These are phyloP conservation scores for Sialis fuliginosa DNA, from an alignment of 2,888 invertebrate genomes.

Conservation along the genomic window DNA sequence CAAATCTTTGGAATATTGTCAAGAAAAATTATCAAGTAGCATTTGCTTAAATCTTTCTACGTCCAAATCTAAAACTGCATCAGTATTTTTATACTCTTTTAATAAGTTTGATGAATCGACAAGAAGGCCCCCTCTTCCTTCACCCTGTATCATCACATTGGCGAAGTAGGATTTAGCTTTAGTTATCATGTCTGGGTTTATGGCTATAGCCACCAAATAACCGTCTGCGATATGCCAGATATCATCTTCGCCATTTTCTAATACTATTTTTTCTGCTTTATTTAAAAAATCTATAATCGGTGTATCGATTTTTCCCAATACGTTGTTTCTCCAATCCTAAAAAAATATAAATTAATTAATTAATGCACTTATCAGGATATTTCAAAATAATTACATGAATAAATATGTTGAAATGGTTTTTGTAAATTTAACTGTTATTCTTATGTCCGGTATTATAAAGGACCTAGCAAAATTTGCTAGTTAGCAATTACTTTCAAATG, in stretches of 20 bases:
- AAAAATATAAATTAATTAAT: background rate
- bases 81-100: background rate
- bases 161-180: background rate
- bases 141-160: background rate
- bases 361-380: no score
- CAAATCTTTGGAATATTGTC: background rate
- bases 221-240: background rate
- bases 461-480: no score
- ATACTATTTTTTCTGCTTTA: background rate
- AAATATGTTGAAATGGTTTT: background rate
- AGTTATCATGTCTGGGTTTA: background rate
- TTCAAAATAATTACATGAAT: no score
- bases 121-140: background rate
- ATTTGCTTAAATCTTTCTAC: slow-evolving; percentile 1
- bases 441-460: no score
- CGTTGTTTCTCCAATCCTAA: slow-evolving; percentile 20
- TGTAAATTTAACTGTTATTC: background rate
- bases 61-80: background rate
- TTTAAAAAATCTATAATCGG: slow-evolving; percentile 18
- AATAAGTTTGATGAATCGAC: background rate
- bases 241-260: background rate
- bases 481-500: no score
- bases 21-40: background rate
- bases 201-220: background rate
- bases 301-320: slow-evolving; percentile 17